Evolutionary conservation across 2,888 invertebrate species (phyloP), one percentile per base, ranked within the genome.

Genomic region (Stomorhina lunata): DNA sequence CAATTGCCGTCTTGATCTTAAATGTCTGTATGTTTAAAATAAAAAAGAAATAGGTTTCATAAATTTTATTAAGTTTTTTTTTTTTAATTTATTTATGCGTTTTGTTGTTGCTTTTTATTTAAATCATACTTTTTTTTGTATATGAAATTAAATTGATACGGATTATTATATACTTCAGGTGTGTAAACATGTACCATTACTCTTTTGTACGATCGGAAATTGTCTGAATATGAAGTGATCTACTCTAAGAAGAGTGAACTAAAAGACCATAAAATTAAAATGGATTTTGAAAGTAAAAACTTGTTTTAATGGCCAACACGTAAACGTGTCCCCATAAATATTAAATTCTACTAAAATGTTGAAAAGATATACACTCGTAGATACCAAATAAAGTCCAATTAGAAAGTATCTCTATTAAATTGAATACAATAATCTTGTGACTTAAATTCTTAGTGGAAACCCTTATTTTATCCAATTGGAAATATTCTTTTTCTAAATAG

Each of bases 231-330:
- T n/a, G 34, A 55, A 57, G 22, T 17, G 25, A 55, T 29, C 5
- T 34, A 7, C 4, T n/a, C n/a, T n/a, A n/a, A 50, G 20, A 9
- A 7, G 22, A 37, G 29, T 32, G 20, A 32, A 79, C 48, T 65
- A 27, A 72, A 27, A 78, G 22, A 34, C 71, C 63, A 78, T 78
- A 61, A 77, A 61, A 53, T 80, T 59, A 76, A 71, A 71, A 34
- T 69, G 61, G 55, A 73, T 69, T 78, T 73, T 69, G 73, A 81
- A 78, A 77, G 73, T 78, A 37, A 81, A n/a, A 81, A 81, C 72
- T 73, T 17, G 73, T 78, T 77, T n/a, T 78, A 78, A 71, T 37
- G 50, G 53, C 32, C 71, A 68, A 34, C 37, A 61, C 15, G 25
- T 34, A 25, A 59, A 72, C 43, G 43, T 71, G 34, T 29, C 27